phyloP scores from a whole-genome alignment of 2,797 vertebrate species.

The Choloepus didactylus region DNA sequence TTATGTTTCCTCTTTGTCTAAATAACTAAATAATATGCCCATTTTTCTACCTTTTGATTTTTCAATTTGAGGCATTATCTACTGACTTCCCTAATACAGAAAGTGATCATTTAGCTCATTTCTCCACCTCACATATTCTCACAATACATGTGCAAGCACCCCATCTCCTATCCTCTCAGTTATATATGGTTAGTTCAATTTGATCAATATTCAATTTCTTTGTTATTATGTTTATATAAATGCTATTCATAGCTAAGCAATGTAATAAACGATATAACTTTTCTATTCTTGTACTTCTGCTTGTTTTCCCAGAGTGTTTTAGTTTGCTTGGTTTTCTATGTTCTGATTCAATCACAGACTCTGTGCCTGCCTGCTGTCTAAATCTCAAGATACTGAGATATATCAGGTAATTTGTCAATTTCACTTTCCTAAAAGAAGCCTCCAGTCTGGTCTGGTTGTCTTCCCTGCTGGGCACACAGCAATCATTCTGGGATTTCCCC shows the following conservation, averaged over 20 bases:
- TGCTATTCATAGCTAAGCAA: conserved; percentile 3
- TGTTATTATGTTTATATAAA: conserved; percentile 43
- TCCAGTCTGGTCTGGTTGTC: neutral
- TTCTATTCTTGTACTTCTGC: conserved; percentile 29
- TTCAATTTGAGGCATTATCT: conserved; percentile 51
- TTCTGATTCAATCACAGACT: conserved; percentile 35
- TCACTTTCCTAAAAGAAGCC: conserved; percentile 9
- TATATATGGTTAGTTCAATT: neutral
- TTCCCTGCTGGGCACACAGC: neutral
- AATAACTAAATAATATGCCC: conserved; percentile 23
- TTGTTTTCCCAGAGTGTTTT: conserved; percentile 19
- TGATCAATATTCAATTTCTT: conserved; percentile 21
- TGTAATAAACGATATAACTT: conserved; percentile 41
- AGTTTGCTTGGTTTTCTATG: neutral
- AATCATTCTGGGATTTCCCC: neutral
- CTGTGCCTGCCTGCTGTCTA: neutral
- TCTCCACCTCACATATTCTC: neutral
- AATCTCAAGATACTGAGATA: conserved; percentile 39
- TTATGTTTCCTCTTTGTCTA: conserved; percentile 19
- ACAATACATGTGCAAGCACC: neutral
- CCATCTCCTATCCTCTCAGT: neutral
- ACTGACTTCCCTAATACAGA: neutral
- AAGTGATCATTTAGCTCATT: conserved; percentile 26
- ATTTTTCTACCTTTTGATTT: conserved; percentile 22
- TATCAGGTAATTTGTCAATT: neutral